These are phyloP conservation scores for Zapus hudsonius DNA, from an alignment of 2,113 vertebrate species.

Conservation along the genomic window DNA sequence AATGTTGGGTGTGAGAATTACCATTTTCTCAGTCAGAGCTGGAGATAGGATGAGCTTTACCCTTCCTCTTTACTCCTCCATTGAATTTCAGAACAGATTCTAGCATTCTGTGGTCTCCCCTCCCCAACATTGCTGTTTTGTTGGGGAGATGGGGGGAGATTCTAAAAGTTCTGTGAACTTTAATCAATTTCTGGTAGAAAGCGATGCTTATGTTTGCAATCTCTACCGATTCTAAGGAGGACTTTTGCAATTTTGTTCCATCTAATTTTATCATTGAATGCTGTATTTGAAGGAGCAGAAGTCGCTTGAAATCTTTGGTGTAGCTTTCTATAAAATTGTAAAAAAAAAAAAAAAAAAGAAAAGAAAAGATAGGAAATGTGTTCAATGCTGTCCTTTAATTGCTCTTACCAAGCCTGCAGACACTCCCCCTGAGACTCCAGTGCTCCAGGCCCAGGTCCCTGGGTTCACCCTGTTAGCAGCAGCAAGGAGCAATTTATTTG, in stretches of 20 bases:
- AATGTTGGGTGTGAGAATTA: background rate
- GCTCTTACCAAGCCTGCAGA: conserved; percentile 54
- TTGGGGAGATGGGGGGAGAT: background rate
- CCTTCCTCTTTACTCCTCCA: background rate
- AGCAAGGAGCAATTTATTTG: conserved; percentile 34
- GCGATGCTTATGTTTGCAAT: conserved; percentile 37
- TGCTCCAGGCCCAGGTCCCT: background rate
- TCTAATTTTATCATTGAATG: background rate
- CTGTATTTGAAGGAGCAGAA: conserved; percentile 46
- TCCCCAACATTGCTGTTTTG: background rate
- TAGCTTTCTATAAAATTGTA: conserved; percentile 10
- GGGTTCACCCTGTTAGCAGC: conserved; percentile 33
- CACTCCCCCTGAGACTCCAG: background rate
- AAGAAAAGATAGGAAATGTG: conserved; percentile 31
- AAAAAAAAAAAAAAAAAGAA: too few species aligned
- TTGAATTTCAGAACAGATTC: background rate
- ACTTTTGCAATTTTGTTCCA: background rate
- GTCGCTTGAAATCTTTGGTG: conserved; percentile 5
- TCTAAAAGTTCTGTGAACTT: background rate
- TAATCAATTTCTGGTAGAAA: conserved; percentile 26
- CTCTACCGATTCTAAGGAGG: background rate
- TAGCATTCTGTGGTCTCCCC: background rate
- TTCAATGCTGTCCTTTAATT: conserved; percentile 38
- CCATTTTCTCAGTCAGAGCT: background rate
- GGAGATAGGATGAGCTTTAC: background rate